phyloP scores from a whole-genome alignment of 2,888 invertebrate species.

The Acheta domesticus region DNA sequence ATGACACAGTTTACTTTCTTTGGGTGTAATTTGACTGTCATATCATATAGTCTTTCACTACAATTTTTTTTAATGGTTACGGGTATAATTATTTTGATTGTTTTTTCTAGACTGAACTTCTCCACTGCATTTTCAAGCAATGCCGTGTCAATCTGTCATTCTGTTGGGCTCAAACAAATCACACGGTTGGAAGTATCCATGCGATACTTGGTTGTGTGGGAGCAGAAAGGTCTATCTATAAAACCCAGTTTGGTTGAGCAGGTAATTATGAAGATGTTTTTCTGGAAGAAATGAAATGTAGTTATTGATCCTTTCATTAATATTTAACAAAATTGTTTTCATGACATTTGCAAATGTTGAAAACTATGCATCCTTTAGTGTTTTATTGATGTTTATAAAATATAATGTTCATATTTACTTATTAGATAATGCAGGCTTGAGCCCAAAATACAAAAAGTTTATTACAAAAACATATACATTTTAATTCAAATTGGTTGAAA shows the following conservation, averaged over 20 bases:
- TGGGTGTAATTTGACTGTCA: too few relatives aligned
- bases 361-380: too few relatives aligned
- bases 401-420: neutral
- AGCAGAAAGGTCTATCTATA: constrained; percentile 37
- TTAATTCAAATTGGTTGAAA: too few relatives aligned
- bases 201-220: constrained; percentile 62
- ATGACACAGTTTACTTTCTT: too few relatives aligned
- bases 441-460: too few relatives aligned
- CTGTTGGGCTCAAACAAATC: constrained; percentile 72
- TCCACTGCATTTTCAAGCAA: constrained; percentile 95
- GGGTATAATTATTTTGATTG: neutral
- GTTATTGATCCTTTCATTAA: too few relatives aligned
- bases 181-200: constrained; percentile 77
- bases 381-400: too few relatives aligned
- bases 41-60: too few relatives aligned
- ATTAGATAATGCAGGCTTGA: neutral
- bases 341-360: too few relatives aligned
- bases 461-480: too few relatives aligned
- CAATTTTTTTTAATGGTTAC: too few relatives aligned
- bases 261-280: constrained; percentile 34
- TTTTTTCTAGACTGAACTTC: constrained; percentile 73
- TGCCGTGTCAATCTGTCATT: constrained; percentile 88
- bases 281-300: neutral
- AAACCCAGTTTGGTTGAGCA: constrained; percentile 39
- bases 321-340: too few relatives aligned